Evolutionary conservation across 2,113 vertebrate genomes (phyloP), one percentile per base, ranked within the genome.

Genomic region (Heterotilapia buettikoferi): DNA sequence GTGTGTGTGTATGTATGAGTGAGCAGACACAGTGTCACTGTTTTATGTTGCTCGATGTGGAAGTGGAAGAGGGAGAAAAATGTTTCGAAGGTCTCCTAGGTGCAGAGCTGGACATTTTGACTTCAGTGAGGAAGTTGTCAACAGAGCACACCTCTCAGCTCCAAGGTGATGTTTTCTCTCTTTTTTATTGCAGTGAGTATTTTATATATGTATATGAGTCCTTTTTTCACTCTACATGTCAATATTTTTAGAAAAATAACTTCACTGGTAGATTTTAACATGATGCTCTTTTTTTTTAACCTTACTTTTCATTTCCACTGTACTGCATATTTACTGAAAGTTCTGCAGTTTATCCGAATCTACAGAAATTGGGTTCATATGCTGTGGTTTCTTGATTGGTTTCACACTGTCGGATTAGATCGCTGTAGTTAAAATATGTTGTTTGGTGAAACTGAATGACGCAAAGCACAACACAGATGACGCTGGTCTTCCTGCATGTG

Each of bases 61-160:
- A 87, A 45, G 73, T 79, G 73, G 33, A 92, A 66, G 61, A 52
- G 24, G 53, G 63, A 88, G 53, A 80, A 90, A 47, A 76, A 96
- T 96, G 96, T 92, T 90, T 7, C 91, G 94, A 71, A 92, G 89
- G 84, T 96, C 95, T 54, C 89, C 93, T 3, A 83, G 94, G 86
- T 90, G 90, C 88, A 92, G 89, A 89, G 92, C 36, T 54, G 94
- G 89, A 43, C 92, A 95, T 89, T 96, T 96, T 91, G 95, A 96
- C 91, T 96, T 96, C 93, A 96, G 95, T 61, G 96, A 96, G 56
- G 96, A 96, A 12, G 95, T 90, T 78, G 84, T 96, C 87, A 93
- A 79, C 78, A 87, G 36, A 63, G 91, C 78, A 1, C 90, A 87
- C 53, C 93, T 92, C 76, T 86, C 85, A 3, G 87, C 92, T 82